Percentiles rank a stretch among this genome's conserved stretches.
Evolutionary conservation across 2,888 invertebrate species (phyloP).

Genomic region (Cryptophagus acutangulus): DNA sequence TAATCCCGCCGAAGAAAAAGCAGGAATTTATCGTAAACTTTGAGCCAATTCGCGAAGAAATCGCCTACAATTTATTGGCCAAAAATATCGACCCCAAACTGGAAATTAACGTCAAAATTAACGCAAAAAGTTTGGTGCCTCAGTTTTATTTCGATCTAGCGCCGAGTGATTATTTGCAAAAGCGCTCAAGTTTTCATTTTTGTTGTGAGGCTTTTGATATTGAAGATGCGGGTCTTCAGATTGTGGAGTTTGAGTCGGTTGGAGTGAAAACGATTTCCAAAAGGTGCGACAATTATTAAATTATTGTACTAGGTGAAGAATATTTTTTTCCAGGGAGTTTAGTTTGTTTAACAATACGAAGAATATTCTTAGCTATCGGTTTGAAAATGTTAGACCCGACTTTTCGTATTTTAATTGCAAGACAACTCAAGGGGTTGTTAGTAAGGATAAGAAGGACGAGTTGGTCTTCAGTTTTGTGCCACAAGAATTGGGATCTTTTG

Average conservation of each 20-base stretch:
- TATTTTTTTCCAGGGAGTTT: slow-evolving; percentile 11
- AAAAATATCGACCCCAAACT: not conserved
- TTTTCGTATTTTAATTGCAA: slow-evolving; percentile 55
- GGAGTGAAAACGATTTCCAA: slow-evolving; percentile 51
- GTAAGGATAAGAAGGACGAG: slow-evolving; percentile 55
- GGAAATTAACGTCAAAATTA: slow-evolving; percentile 36
- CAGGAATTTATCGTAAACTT: slow-evolving; percentile 52
- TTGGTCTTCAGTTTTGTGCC: slow-evolving; percentile 63
- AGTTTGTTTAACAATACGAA: slow-evolving; percentile 22
- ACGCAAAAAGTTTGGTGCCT: slow-evolving; percentile 60
- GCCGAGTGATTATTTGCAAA: slow-evolving; percentile 56
- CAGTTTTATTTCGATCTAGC: slow-evolving; percentile 67
- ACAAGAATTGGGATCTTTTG: slow-evolving; percentile 57
- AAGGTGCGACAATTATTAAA: slow-evolving; percentile 25
- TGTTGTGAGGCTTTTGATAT: slow-evolving; percentile 25
- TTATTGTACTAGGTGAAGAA: not conserved
- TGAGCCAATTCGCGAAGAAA: slow-evolving; percentile 48
- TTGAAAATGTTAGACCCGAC: slow-evolving; percentile 9
- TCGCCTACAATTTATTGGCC: too few species aligned
- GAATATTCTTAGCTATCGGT: not conserved
- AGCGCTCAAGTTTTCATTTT: slow-evolving; percentile 46
- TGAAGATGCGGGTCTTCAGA: slow-evolving; percentile 38
- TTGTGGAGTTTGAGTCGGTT: slow-evolving; percentile 62
- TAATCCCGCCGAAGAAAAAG: slow-evolving; percentile 48
- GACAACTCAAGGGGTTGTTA: slow-evolving; percentile 55